These are phyloP conservation scores for Meleagris gallopavo DNA, from an alignment of 2,113 vertebrate species.

Conservation along the genomic window DNA sequence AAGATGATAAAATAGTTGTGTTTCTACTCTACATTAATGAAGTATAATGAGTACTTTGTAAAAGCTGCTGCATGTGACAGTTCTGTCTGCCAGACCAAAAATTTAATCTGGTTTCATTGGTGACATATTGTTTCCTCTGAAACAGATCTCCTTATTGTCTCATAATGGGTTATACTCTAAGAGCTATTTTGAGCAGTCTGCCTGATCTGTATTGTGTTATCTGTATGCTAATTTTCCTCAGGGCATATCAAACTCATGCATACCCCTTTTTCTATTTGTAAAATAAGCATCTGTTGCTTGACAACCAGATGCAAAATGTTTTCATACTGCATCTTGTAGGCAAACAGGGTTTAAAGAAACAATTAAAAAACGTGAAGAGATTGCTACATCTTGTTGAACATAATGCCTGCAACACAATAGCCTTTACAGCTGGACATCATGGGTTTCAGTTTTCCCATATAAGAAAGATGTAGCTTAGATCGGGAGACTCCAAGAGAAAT, in stretches of 20 bases:
- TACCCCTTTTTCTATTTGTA: neutral
- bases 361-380: neutral
- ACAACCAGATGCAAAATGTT: constrained; percentile 48
- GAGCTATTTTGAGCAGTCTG: neutral
- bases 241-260: constrained; percentile 22
- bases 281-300: constrained; percentile 42
- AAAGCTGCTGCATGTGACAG: neutral
- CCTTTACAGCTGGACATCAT: neutral
- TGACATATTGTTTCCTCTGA: neutral
- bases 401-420: neutral
- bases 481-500: neutral
- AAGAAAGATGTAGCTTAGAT: neutral
- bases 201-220: constrained; percentile 18
- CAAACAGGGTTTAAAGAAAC: constrained; percentile 37
- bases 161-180: neutral
- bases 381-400: neutral
- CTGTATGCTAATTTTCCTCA: constrained; percentile 19
- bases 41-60: neutral
- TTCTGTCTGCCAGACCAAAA: neutral
- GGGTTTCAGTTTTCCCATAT: neutral
- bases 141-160: constrained; percentile 34
- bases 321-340: constrained; percentile 12
- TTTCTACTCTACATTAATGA: constrained; percentile 22
- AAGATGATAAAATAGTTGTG: constrained; percentile 12
- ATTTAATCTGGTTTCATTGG: neutral